Evolutionary conservation across 2,888 invertebrate species (phyloP).

Genomic region (Amphipyra berbera): DNA sequence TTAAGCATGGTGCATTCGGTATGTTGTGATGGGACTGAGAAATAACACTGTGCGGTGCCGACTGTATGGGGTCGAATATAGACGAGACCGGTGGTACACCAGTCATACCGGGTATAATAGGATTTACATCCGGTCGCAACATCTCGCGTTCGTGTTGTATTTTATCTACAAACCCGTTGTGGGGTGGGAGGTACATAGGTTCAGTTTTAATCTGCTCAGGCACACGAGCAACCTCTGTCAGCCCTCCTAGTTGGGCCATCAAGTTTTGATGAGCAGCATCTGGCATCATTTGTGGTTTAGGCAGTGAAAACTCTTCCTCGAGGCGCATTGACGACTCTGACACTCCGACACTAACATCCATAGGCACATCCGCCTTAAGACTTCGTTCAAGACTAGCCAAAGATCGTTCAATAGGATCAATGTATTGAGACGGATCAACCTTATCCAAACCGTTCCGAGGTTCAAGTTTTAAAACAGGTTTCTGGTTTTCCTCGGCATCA

Average conservation of each 20-base stretch:
- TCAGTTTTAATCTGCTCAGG: constrained; percentile 82
- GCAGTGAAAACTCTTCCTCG: constrained; percentile 84
- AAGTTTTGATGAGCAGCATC: constrained; percentile 81
- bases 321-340: constrained; percentile 86
- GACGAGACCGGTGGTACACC: constrained; percentile 90
- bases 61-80: constrained; percentile 91
- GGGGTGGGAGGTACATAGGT: constrained; percentile 75
- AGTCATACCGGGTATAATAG: constrained; percentile 71
- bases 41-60: constrained; percentile 77
- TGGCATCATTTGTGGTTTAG: constrained; percentile 78
- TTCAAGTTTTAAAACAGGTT: constrained; percentile 74
- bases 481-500: constrained; percentile 68
- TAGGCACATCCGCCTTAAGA: constrained; percentile 89
- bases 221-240: constrained; percentile 79
- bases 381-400: constrained; percentile 92
- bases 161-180: constrained; percentile 85
- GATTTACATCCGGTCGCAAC: constrained; percentile 73
- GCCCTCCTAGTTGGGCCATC: constrained; percentile 85
- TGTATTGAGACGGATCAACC: constrained; percentile 84
- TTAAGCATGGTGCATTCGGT: constrained; percentile 68
- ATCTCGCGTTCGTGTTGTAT: constrained; percentile 78
- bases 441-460: constrained; percentile 84
- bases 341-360: constrained; percentile 87
- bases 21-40: constrained; percentile 77
- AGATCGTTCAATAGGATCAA: constrained; percentile 93